Percentiles rank a stretch among this genome's conserved stretches.
These are phyloP conservation scores for Misgurnus mizolepis DNA, from an alignment of 2,113 vertebrate genomes.

Conservation along the genomic window DNA sequence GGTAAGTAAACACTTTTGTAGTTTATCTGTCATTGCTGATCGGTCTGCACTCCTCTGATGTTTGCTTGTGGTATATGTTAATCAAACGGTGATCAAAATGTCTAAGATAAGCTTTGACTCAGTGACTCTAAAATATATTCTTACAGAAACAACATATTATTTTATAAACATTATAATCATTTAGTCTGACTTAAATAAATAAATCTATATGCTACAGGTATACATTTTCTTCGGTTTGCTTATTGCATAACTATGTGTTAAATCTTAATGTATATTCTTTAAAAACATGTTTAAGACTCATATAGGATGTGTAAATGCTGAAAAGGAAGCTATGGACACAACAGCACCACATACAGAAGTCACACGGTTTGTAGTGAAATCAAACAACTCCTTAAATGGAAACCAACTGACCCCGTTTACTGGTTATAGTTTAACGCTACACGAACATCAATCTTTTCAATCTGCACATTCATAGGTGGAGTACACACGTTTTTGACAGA, in stretches of 20 bases:
- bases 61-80: neutral
- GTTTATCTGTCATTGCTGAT: neutral
- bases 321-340: neutral
- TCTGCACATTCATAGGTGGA: neutral
- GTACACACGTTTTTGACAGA: neutral
- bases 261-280: neutral
- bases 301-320: neutral
- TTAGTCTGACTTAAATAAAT: neutral
- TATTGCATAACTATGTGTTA: neutral
- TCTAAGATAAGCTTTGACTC: too few relatives aligned
- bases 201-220: neutral
- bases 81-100: neutral
- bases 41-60: neutral
- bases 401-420: neutral
- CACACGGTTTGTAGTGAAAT: neutral
- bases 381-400: conserved; percentile 35
- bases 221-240: neutral
- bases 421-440: neutral
- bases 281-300: neutral
- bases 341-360: neutral
- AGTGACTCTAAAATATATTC: neutral
- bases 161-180: too few relatives aligned
- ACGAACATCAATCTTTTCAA: neutral
- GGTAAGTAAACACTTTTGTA: conserved; percentile 25
- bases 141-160: too few relatives aligned